Evolutionary conservation across 2,888 invertebrate genomes (phyloP).

Genomic region (Endomychus coccineus): DNA sequence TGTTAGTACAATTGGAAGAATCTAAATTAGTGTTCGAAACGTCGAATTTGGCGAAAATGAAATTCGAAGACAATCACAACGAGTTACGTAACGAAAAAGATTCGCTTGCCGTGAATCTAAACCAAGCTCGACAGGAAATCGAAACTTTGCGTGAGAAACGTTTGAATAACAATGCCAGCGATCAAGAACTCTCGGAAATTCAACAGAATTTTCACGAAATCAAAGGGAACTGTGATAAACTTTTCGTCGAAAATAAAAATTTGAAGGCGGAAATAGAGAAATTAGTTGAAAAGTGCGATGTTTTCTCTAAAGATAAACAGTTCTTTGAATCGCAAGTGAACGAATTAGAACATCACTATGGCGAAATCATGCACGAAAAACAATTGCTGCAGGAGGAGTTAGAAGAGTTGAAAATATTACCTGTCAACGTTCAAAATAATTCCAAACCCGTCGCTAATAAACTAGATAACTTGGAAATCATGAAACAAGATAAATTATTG

Average conservation of each 20-base stretch:
- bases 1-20: slow-evolving; percentile 31
- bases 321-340: slow-evolving; percentile 30
- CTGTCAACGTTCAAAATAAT: slow-evolving; percentile 29
- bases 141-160: slow-evolving; percentile 7
- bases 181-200: slow-evolving; percentile 15
- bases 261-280: slow-evolving; percentile 17
- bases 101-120: slow-evolving; percentile 3
- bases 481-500: slow-evolving; percentile 21
- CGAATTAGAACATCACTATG: slow-evolving; percentile 36
- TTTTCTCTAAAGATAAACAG: slow-evolving; percentile 28
- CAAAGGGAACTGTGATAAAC: slow-evolving; percentile 27
- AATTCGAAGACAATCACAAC: slow-evolving; percentile 13
- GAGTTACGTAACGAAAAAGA: slow-evolving; percentile 15
- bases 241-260: slow-evolving; percentile 29
- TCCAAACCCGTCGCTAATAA: slow-evolving; percentile 17
- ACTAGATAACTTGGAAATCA: slow-evolving; percentile 24
- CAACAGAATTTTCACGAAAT: slow-evolving; percentile 29
- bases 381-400: slow-evolving; percentile 39
- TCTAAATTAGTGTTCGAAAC: slow-evolving; percentile 32
- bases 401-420: slow-evolving; percentile 38
- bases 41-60: slow-evolving; percentile 12
- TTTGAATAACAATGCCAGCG: slow-evolving; percentile 5
- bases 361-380: slow-evolving; percentile 36
- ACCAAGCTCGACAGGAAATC: slow-evolving; percentile 7
- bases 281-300: slow-evolving; percentile 27